A percentile compares a stretch with the other conserved stretches of the same genome.
Conservation (phyloP, 2,888 invertebrate genomes). For the Drosophila fulvimacula region DNA sequence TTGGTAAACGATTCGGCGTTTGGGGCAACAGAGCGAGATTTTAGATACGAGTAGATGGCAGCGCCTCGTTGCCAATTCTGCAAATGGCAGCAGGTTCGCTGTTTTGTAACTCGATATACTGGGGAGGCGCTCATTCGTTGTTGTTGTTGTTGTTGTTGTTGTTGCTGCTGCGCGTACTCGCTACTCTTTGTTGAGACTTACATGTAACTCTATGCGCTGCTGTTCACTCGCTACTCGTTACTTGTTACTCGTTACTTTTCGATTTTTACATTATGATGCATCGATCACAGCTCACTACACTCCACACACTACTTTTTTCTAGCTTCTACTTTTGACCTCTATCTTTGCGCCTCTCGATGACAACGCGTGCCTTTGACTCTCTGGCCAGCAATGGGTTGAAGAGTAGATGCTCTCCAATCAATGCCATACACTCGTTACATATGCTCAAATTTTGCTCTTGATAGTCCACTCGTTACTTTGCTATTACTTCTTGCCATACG, state of each 20-base stretch:
- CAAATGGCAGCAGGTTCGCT: background rate
- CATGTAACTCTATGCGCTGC: background rate
- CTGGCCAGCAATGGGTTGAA: too few relatives aligned
- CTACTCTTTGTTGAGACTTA: background rate
- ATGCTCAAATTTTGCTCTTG: too few relatives aligned
- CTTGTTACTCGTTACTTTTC: too few relatives aligned
- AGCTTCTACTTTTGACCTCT: background rate
- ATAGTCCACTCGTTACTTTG: background rate
- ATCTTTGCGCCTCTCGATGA: too few relatives aligned
- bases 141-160: too few relatives aligned
- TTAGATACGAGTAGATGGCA: constrained; percentile 13
- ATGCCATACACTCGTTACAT: too few relatives aligned
- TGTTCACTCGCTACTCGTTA: background rate
- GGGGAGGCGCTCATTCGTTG: background rate
- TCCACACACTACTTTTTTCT: background rate
- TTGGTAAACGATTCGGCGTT: constrained; percentile 39
- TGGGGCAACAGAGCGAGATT: constrained; percentile 4
- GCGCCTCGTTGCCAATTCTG: background rate
- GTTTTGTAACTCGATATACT: background rate
- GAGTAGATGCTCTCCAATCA: too few relatives aligned
- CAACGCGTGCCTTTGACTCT: too few relatives aligned
- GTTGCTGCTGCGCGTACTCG: background rate
- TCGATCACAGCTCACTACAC: background rate
- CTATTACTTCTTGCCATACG: background rate
- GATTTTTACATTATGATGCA: too few relatives aligned